These are phyloP conservation scores for Alosa alosa DNA, from an alignment of 2,113 vertebrate genomes.

Conservation along the genomic window DNA sequence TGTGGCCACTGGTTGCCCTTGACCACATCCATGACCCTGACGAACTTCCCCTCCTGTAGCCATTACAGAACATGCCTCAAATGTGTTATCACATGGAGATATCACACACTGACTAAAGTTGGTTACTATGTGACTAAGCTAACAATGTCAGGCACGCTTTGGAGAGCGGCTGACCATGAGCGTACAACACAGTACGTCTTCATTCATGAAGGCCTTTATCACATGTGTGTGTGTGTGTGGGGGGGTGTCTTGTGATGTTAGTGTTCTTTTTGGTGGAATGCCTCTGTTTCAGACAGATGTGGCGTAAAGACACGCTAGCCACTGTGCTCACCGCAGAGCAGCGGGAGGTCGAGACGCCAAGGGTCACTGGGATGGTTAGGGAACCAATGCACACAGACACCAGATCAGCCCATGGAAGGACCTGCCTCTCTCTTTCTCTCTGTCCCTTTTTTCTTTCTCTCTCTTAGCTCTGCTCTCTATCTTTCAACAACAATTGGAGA, in stretches of 20 bases:
- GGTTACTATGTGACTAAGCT: neutral
- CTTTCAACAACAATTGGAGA: constrained; percentile 76
- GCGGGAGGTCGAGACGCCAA: neutral
- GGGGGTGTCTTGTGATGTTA: neutral
- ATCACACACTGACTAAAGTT: neutral
- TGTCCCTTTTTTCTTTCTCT: constrained; percentile 39
- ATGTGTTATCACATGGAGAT: neutral
- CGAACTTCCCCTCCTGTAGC: constrained; percentile 26
- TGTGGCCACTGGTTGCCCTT: constrained; percentile 10
- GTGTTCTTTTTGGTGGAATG: neutral
- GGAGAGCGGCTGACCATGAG: neutral
- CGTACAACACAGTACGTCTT: too few relatives aligned
- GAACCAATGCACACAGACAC: neutral
- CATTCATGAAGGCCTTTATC: too few relatives aligned
- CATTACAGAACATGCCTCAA: neutral
- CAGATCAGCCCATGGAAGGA: neutral
- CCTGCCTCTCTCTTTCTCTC: constrained; percentile 20
- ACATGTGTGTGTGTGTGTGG: neutral
- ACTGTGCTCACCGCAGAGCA: neutral
- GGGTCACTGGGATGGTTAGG: neutral
- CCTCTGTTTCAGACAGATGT: neutral
- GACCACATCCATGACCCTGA: constrained; percentile 43
- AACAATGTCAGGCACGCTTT: neutral
- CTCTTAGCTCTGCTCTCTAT: constrained; percentile 66
- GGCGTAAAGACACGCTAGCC: neutral